phyloP scores from a whole-genome alignment of 2,888 invertebrate genomes.

The Acronicta psi region DNA sequence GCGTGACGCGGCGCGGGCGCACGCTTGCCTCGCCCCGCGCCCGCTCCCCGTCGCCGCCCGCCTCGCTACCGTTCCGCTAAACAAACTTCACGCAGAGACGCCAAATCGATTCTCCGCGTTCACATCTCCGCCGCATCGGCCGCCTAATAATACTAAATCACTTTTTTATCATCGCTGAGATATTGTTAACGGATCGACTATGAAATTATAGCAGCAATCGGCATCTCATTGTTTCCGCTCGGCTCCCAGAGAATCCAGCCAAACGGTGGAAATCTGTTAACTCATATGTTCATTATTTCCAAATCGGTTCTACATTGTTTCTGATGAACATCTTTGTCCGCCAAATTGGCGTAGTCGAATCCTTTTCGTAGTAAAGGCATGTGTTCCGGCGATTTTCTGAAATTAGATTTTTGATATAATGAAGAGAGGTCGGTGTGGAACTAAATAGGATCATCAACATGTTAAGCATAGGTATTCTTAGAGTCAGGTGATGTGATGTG shows the following conservation, averaged over 20 bases:
- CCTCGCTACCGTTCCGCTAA: constrained; percentile 82
- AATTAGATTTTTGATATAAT: constrained; percentile 78
- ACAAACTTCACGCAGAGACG: constrained; percentile 86
- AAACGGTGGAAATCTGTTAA: constrained; percentile 75
- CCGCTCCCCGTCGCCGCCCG: constrained; percentile 29
- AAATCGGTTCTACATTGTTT: constrained; percentile 86
- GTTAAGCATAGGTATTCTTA: constrained; percentile 62
- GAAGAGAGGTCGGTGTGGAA: constrained; percentile 66
- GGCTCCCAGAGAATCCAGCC: constrained; percentile 73
- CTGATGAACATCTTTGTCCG: constrained; percentile 85
- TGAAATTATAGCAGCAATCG: constrained; percentile 81
- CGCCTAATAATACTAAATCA: constrained; percentile 82
- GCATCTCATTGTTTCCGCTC: constrained; percentile 78
- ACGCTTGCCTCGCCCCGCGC: constrained; percentile 60
- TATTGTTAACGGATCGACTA: constrained; percentile 84
- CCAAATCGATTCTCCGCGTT: constrained; percentile 84
- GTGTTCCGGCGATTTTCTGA: constrained; percentile 73
- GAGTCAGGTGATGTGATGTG: constrained; percentile 55
- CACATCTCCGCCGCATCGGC: constrained; percentile 78
- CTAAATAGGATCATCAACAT: constrained; percentile 71
- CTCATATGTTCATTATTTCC: constrained; percentile 77
- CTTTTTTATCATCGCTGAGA: constrained; percentile 79
- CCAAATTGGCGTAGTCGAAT: constrained; percentile 75
- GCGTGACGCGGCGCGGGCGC: constrained; percentile 72
- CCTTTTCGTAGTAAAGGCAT: constrained; percentile 67